A percentile compares a stretch with the other conserved stretches of the same genome.
Evolutionary conservation across 2,113 vertebrate species (phyloP).

Genomic region (Sebastes schlegelii): DNA sequence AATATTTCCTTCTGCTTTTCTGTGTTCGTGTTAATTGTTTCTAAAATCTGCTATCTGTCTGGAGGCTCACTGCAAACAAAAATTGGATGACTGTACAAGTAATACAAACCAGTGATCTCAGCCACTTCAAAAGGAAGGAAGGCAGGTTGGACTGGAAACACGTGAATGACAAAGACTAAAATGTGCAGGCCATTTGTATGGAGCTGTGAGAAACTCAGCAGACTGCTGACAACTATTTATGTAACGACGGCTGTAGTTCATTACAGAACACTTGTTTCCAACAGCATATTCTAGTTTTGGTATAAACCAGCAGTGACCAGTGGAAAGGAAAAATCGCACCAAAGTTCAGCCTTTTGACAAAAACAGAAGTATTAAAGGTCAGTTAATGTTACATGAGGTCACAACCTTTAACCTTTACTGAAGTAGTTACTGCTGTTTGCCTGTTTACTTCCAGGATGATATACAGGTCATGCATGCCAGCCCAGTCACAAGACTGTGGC

Average conservation of each 20-base stretch:
- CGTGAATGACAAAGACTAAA: not conserved
- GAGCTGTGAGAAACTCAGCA: not conserved
- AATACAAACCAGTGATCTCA: conserved; percentile 27
- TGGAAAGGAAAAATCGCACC: not conserved
- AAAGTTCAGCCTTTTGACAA: not conserved
- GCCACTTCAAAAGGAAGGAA: conserved; percentile 15
- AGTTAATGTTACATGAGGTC: not conserved
- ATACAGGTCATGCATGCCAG: not conserved
- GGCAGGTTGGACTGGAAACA: not conserved
- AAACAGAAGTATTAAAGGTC: not conserved
- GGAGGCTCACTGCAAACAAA: conserved; percentile 2
- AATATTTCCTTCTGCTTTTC: not conserved
- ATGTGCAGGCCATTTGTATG: conserved; percentile 1
- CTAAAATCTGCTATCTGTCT: not conserved
- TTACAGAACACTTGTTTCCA: not conserved
- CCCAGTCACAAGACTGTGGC: too few relatives aligned
- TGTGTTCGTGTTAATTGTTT: not conserved
- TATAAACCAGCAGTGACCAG: conserved; percentile 1
- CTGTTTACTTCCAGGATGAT: not conserved
- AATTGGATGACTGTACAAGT: not conserved
- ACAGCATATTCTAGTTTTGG: not conserved
- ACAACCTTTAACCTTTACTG: not conserved
- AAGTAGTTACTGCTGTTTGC: not conserved
- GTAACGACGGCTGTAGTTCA: not conserved
- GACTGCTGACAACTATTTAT: not conserved